Evolutionary conservation across 1,140 invertebrate genomes (phyloP).

Genomic region (Muscidifurax raptorellus): DNA sequence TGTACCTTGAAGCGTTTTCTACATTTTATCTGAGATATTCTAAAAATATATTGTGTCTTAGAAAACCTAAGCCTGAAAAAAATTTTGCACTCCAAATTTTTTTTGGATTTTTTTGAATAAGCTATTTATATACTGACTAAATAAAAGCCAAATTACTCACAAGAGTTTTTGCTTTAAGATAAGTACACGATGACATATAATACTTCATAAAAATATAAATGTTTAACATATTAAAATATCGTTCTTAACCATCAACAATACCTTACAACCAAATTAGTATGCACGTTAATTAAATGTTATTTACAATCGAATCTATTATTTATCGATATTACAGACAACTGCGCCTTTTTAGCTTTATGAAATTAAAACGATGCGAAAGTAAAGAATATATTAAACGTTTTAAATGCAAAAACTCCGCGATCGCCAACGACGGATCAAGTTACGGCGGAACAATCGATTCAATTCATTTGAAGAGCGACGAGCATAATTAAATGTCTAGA

Average conservation of each 20-base stretch:
- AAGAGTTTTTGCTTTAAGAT: background rate
- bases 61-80: background rate
- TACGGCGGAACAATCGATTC: conserved; percentile 40
- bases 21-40: background rate
- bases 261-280: conserved; percentile 5
- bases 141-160: background rate
- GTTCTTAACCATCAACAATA: conserved; percentile 14
- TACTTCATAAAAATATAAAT: conserved; percentile 3
- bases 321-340: conserved; percentile 21
- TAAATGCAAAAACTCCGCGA: conserved; percentile 41
- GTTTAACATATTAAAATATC: conserved; percentile 36
- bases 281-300: conserved; percentile 18
- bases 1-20: background rate
- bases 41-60: background rate
- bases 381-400: conserved; percentile 17
- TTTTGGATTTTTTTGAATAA: background rate
- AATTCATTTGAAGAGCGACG: conserved; percentile 36
- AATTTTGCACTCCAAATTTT: background rate
- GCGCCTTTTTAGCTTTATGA: background rate
- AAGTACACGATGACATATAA: background rate
- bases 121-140: background rate
- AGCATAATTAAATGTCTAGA: conserved; percentile 27
- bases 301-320: conserved; percentile 33
- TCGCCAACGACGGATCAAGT: conserved; percentile 20
- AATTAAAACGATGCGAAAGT: conserved; percentile 25